Conservation (phyloP, 2,113 vertebrate species). For the Pelusios castaneus region DNA sequence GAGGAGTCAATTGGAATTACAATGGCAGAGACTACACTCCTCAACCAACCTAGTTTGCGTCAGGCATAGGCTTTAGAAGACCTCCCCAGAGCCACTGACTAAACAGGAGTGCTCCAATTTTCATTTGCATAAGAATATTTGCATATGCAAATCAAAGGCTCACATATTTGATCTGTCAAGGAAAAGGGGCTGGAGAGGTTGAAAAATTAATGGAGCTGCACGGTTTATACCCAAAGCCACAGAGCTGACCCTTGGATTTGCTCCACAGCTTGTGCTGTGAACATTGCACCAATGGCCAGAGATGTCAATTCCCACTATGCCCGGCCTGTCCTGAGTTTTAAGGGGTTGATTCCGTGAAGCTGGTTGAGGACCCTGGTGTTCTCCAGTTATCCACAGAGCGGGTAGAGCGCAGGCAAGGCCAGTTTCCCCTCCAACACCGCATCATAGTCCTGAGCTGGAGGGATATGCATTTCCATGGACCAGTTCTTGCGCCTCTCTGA, state of each 20-base stretch:
- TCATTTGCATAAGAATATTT: background rate
- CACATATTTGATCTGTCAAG: background rate
- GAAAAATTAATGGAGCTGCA: background rate
- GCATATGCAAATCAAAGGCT: background rate
- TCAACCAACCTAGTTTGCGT: background rate
- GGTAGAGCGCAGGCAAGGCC: background rate
- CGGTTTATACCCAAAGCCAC: background rate
- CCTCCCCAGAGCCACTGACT: background rate
- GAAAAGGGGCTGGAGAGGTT: background rate
- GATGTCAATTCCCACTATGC: too few relatives aligned
- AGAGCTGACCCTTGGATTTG: background rate
- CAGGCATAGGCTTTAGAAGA: background rate
- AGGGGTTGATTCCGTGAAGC: background rate
- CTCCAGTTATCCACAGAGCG: background rate
- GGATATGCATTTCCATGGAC: background rate
- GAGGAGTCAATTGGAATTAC: background rate
- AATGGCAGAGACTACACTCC: background rate
- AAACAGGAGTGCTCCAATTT: background rate
- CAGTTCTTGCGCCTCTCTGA: background rate
- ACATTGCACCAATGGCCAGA: background rate
- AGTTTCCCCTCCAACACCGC: background rate
- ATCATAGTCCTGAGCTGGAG: background rate
- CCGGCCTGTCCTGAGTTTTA: background rate
- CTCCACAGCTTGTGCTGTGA: background rate
- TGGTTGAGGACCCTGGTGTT: background rate